phyloP scores from a whole-genome alignment of 2,888 invertebrate species.

The Hyposoter dolosus region DNA sequence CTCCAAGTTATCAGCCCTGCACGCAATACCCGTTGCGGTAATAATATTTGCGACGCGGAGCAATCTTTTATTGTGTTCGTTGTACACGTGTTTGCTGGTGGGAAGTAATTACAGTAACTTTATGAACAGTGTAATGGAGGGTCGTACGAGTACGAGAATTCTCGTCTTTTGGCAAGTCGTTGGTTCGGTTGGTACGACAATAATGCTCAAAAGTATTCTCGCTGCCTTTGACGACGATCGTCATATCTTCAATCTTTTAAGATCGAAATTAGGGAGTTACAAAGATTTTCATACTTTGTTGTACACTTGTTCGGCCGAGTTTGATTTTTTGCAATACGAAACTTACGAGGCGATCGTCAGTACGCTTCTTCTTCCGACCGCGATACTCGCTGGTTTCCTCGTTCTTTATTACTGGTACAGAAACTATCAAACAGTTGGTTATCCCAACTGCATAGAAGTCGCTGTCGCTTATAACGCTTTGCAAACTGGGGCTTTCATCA shows the following conservation, averaged over 20 bases:
- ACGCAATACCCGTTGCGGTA: constrained; percentile 70
- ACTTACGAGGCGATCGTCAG: constrained; percentile 86
- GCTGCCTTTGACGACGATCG: constrained; percentile 86
- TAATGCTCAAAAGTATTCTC: constrained; percentile 74
- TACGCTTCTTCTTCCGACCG: constrained; percentile 88
- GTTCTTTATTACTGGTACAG: constrained; percentile 84
- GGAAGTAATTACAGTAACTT: constrained; percentile 75
- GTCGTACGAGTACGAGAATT: constrained; percentile 56
- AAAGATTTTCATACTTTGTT: constrained; percentile 91
- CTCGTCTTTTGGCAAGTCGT: constrained; percentile 73
- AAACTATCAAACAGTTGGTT: constrained; percentile 75
- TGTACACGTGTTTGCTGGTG: constrained; percentile 85
- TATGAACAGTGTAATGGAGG: constrained; percentile 65
- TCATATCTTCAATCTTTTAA: constrained; percentile 90
- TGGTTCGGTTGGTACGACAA: constrained; percentile 74
- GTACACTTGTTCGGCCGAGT: constrained; percentile 92
- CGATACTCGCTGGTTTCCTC: constrained; percentile 84
- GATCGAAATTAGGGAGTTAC: constrained; percentile 89
- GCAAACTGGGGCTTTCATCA: constrained; percentile 89
- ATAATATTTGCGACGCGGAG: constrained; percentile 83
- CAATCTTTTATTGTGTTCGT: constrained; percentile 85
- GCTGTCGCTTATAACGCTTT: constrained; percentile 89
- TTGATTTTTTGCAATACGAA: constrained; percentile 89
- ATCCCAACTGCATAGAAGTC: constrained; percentile 85
- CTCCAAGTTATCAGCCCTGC: constrained; percentile 76